phyloP scores from a whole-genome alignment of 2,888 invertebrate genomes.

The Drosophila vallismaia region DNA sequence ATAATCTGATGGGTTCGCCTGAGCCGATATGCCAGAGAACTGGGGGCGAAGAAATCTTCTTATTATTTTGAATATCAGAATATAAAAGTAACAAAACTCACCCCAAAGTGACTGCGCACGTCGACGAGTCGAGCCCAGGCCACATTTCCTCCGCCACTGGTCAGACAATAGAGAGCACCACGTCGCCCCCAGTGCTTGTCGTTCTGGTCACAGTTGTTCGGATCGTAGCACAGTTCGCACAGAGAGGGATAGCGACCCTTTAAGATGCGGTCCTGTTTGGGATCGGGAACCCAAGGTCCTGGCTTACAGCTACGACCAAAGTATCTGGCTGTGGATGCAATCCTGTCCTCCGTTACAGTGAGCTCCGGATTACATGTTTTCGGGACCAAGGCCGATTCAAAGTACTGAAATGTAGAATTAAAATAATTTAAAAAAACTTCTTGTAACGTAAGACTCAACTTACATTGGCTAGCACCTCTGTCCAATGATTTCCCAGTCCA shows the following conservation, averaged over 20 bases:
- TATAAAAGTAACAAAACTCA: constrained; percentile 66
- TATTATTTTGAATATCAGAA: neutral
- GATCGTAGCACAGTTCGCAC: constrained; percentile 89
- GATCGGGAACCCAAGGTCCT: constrained; percentile 92
- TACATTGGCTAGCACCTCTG: constrained; percentile 90
- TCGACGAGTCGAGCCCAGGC: constrained; percentile 92
- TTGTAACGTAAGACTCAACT: constrained; percentile 56
- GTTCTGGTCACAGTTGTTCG: constrained; percentile 86
- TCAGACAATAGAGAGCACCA: constrained; percentile 92
- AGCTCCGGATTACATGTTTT: constrained; percentile 88
- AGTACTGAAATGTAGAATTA: constrained; percentile 85
- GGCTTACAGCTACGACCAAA: constrained; percentile 94
- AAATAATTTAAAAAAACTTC: neutral
- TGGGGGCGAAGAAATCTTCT: constrained; percentile 17
- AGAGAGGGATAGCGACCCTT: constrained; percentile 89
- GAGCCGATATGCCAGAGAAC: constrained; percentile 82
- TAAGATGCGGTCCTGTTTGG: constrained; percentile 86
- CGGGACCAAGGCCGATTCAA: constrained; percentile 89
- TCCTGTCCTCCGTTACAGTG: constrained; percentile 90
- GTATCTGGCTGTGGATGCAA: constrained; percentile 89
- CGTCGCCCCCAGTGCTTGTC: constrained; percentile 94
- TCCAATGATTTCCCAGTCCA: constrained; percentile 89
- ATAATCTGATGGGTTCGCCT: constrained; percentile 85
- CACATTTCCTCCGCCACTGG: constrained; percentile 91
- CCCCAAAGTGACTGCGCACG: constrained; percentile 87